phyloP scores from a whole-genome alignment of 2,888 invertebrate species.

The Myathropa florea region DNA sequence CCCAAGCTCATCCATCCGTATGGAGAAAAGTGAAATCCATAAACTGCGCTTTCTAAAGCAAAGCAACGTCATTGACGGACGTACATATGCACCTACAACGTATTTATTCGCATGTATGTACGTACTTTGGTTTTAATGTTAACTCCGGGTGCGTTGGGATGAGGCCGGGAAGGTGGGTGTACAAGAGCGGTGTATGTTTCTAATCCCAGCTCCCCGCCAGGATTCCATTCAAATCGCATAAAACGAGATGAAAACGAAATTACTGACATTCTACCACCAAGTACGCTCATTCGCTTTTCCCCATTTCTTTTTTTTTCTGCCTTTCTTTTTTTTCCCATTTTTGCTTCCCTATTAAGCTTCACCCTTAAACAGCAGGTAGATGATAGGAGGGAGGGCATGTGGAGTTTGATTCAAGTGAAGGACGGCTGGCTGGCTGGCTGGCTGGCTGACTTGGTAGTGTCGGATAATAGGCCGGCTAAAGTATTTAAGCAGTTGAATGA shows the following conservation, averaged over 20 bases:
- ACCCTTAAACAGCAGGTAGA: conserved; percentile 5
- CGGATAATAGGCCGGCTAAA: conserved; percentile 58
- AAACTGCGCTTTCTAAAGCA: conserved; percentile 50
- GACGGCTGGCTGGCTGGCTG: conserved; percentile 41
- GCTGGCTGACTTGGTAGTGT: conserved; percentile 56
- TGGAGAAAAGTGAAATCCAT: conserved; percentile 68
- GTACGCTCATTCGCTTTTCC: conserved; percentile 8
- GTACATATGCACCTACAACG: not conserved
- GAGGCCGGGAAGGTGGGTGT: not conserved
- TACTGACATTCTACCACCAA: conserved; percentile 64
- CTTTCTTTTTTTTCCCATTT: not conserved
- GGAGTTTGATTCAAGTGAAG: conserved; percentile 37
- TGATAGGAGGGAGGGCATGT: not conserved
- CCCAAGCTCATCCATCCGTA: conserved; percentile 59
- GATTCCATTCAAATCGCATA: conserved; percentile 61
- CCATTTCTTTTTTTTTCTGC: not conserved
- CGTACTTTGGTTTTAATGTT: not conserved
- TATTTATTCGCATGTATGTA: not conserved
- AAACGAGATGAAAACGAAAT: conserved; percentile 64
- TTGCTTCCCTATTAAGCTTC: conserved; percentile 28
- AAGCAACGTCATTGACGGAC: conserved; percentile 24
- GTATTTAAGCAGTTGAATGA: conserved; percentile 52
- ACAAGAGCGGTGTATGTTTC: conserved; percentile 48
- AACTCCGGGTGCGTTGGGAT: not conserved
- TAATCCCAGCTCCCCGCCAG: conserved; percentile 56